phyloP scores from a whole-genome alignment of 2,113 vertebrate genomes.

The Grammomys surdaster region DNA sequence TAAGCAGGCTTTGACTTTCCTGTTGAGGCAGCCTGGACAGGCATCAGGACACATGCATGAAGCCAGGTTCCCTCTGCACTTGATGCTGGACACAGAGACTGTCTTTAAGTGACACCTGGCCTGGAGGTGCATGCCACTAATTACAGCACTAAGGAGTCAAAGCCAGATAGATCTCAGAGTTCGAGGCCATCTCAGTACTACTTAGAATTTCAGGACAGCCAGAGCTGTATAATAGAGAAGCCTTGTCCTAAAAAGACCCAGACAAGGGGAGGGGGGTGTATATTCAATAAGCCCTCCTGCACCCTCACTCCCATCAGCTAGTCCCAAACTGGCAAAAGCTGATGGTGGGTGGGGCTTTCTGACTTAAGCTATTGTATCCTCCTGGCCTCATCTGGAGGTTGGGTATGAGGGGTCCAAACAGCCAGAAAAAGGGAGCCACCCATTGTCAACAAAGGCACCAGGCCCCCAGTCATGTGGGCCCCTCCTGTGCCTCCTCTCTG shows the following conservation, averaged over 20 bases:
- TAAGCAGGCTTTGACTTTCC: not conserved
- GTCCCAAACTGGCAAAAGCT: not conserved
- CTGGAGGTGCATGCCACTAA: not conserved
- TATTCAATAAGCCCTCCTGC: not conserved
- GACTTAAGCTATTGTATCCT: not conserved
- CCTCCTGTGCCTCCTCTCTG: fast-evolving
- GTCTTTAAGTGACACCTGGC: not conserved
- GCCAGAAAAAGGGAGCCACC: not conserved
- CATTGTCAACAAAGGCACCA: not conserved
- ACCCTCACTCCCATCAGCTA: not conserved
- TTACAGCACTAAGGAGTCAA: not conserved
- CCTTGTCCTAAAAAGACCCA: not conserved
- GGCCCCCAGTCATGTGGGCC: not conserved
- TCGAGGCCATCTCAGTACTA: not conserved
- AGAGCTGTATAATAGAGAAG: not conserved
- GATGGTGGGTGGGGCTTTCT: not conserved
- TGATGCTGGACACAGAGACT: not conserved
- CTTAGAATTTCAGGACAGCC: not conserved
- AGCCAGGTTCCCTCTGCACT: not conserved
- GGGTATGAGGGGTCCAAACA: not conserved
- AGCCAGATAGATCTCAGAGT: not conserved
- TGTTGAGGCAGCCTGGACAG: not conserved
- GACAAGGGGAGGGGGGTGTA: not conserved
- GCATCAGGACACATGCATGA: not conserved
- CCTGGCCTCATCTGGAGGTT: not conserved